These are phyloP conservation scores for Verasper variegatus DNA, from an alignment of 2,113 vertebrate genomes.

Conservation along the genomic window DNA sequence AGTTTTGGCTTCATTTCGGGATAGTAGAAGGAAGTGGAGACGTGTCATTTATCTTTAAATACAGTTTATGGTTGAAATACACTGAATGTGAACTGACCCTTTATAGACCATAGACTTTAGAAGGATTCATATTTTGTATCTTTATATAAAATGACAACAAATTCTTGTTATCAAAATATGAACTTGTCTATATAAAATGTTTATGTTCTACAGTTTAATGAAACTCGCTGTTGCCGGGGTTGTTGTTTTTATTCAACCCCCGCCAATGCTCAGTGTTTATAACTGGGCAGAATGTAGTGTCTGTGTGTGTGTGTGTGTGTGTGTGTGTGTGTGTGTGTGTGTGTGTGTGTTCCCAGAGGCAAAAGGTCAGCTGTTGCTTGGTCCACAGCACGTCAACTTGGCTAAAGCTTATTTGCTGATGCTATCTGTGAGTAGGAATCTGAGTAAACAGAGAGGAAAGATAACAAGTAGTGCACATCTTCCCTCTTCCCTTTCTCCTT, in stretches of 20 bases:
- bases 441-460: slow-evolving; percentile 79
- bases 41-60: too few relatives aligned
- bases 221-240: background rate
- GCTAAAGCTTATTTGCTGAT: slow-evolving; percentile 81
- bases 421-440: slow-evolving; percentile 78
- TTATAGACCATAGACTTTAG: too few relatives aligned
- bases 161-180: too few relatives aligned
- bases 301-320: slow-evolving; percentile 26
- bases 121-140: background rate
- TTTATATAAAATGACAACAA: background rate
- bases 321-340: slow-evolving; percentile 8
- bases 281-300: slow-evolving; percentile 43
- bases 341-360: slow-evolving; percentile 38
- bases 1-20: too few relatives aligned
- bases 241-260: slow-evolving; percentile 39
- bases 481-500: slow-evolving; percentile 5
- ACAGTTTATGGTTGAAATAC: too few relatives aligned
- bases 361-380: slow-evolving; percentile 64
- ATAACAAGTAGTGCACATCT: slow-evolving; percentile 74
- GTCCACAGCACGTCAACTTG: slow-evolving; percentile 67
- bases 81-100: too few relatives aligned
- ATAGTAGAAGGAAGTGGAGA: too few relatives aligned
- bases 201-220: slow-evolving; percentile 7
- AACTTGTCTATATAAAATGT: background rate
- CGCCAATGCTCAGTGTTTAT: slow-evolving; percentile 53